A percentile compares a stretch with the other conserved stretches of the same genome.
Evolutionary conservation across 2,113 vertebrate species (phyloP).

Genomic region (Gnathochromis pfefferi): DNA sequence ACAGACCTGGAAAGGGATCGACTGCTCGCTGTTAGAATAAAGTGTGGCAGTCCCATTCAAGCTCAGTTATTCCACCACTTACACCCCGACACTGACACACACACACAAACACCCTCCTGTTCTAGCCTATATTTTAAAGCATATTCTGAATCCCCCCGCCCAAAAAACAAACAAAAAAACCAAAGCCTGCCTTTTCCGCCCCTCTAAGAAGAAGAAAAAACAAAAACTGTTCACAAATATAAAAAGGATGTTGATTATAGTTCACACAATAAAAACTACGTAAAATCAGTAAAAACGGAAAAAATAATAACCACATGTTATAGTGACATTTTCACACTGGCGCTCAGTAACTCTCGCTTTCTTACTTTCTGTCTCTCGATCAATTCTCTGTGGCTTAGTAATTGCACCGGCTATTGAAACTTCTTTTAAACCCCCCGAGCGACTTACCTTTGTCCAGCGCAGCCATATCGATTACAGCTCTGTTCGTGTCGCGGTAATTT

Average conservation of each 20-base stretch:
- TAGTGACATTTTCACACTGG: not conserved
- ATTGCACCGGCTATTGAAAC: not conserved
- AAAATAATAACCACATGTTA: not conserved
- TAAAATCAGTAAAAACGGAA: not conserved
- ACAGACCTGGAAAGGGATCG: not conserved
- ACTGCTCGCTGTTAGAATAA: not conserved
- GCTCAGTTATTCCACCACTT: not conserved
- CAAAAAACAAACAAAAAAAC: not conserved
- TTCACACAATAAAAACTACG: not conserved
- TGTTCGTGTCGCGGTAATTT: not conserved
- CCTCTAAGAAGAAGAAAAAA: not conserved
- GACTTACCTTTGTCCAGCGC: conserved; percentile 38
- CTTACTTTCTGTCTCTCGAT: not conserved
- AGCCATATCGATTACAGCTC: conserved; percentile 34
- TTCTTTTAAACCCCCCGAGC: not conserved
- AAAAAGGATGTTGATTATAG: not conserved
- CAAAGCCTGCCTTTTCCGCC: not conserved
- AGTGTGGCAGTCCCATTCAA: conserved; percentile 20
- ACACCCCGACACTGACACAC: not conserved
- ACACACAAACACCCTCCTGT: not conserved
- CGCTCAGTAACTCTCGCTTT: not conserved
- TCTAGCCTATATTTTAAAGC: not conserved
- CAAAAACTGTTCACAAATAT: not conserved
- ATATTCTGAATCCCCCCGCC: not conserved
- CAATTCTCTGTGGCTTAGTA: not conserved